Evolutionary conservation across 2,888 invertebrate genomes (phyloP).

Genomic region (Hypselothyrea guttata): DNA sequence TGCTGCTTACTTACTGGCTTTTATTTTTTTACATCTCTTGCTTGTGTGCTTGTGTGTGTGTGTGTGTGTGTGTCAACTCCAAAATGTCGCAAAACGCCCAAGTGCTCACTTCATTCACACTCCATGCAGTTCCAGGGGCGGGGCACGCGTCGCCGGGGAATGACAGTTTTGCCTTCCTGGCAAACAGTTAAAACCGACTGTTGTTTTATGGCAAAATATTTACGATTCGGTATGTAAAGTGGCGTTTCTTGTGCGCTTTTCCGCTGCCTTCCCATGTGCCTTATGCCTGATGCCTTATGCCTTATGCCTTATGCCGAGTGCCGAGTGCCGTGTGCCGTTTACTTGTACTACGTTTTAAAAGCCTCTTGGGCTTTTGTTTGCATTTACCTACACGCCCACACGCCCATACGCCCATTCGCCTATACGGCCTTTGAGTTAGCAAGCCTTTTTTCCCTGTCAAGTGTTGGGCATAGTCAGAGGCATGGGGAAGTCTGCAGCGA

Average conservation of each 20-base stretch:
- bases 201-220: slow-evolving; percentile 72
- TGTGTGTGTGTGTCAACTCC: slow-evolving; percentile 51
- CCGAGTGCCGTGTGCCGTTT: slow-evolving; percentile 23
- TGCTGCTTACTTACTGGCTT: not conserved
- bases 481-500: slow-evolving; percentile 17
- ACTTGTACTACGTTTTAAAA: slow-evolving; percentile 49
- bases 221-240: slow-evolving; percentile 73
- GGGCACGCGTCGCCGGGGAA: slow-evolving; percentile 5
- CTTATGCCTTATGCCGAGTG: too few relatives aligned
- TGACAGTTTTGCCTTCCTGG: slow-evolving; percentile 38
- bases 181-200: slow-evolving; percentile 44
- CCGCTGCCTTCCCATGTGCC: slow-evolving; percentile 43
- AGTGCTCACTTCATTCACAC: slow-evolving; percentile 76
- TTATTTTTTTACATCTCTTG: slow-evolving; percentile 16
- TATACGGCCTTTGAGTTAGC: slow-evolving; percentile 34
- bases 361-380: slow-evolving; percentile 47
- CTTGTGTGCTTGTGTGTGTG: slow-evolving; percentile 19
- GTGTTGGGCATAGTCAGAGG: slow-evolving; percentile 39
- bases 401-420: slow-evolving; percentile 6
- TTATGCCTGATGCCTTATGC: too few relatives aligned
- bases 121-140: slow-evolving; percentile 60
- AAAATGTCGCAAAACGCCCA: slow-evolving; percentile 65
- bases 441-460: slow-evolving; percentile 62
- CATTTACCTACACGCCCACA: slow-evolving; percentile 15
- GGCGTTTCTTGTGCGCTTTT: slow-evolving; percentile 70